Base-by-base conservation (phyloP, 2,113 vertebrate genomes). In the Puma concolor region DNA sequence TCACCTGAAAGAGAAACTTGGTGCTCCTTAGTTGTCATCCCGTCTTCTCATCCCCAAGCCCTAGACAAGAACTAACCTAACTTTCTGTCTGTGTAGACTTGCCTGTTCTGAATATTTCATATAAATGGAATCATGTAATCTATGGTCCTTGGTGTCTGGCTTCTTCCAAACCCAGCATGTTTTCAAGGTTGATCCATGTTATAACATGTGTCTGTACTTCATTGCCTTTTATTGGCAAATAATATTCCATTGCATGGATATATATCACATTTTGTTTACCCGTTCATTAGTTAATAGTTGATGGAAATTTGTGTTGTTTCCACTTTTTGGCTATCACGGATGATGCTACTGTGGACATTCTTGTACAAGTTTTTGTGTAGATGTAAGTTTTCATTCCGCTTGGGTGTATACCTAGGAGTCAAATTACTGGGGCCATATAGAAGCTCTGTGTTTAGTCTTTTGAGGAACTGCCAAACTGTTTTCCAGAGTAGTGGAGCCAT, bases 171-270 rank as follows among this genome's bases (percentile, higher is more conserved):
- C 44, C 31, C 9, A 57, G 23, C 41, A 7, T 85, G 33, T 60
- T 95, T 77, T 95, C 44, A 87, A 41, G 50, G 17, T 93, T 76
- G 31, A 60, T 74, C 63, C 21, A 13, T 50, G 23, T 41, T 81
- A 14, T 48, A 80, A 50, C 31, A 36, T 27, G 16, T 90, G 12
- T 27, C 17, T 27, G 41, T 77, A 36, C 76, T 93, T 72, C 1
- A 76, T 76, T 95, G 96, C 36, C 86, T 93, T 69, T 80, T n/a
- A 44, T 83, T 87, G n/a, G 16, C 54, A 63, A 77, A 41, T 72
- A 79, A 48, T 87, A 92, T 23, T 67, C 13, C 13, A 0, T 52
- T n/a, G 12, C 36, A 17, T 41, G 44, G 17, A 66, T 79, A 17
- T 31, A 15, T 15, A 29, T 21, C n/a, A 84, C n/a, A 57, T 67